A percentile compares a stretch with the other conserved stretches of the same genome.
phyloP scores from a whole-genome alignment of 2,888 invertebrate genomes.

The Matsumyia berberina region DNA sequence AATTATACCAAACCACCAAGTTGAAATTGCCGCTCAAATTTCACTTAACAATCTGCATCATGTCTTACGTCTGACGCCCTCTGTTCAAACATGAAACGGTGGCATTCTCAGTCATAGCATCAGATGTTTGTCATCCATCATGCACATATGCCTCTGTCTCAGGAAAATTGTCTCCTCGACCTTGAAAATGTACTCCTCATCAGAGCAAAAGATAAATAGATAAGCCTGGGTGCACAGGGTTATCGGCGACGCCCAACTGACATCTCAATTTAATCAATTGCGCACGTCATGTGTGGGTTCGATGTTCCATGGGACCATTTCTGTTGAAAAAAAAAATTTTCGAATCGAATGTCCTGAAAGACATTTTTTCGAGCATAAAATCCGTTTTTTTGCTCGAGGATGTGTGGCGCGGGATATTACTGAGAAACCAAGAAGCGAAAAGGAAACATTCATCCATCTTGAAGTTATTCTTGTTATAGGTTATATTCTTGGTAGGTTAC shows the following conservation, averaged over 20 bases:
- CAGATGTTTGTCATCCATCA: conserved; percentile 25
- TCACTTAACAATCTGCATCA: conserved; percentile 23
- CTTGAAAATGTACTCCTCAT: background rate
- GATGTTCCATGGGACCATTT: background rate
- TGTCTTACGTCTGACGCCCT: background rate
- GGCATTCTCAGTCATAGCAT: background rate
- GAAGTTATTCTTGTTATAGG: conserved; percentile 3
- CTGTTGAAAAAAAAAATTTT: background rate
- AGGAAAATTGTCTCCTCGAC: background rate
- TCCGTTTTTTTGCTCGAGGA: background rate
- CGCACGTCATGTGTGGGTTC: conserved; percentile 4
- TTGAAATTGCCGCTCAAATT: conserved; percentile 9
- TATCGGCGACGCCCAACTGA: background rate
- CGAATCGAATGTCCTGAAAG: conserved; percentile 10
- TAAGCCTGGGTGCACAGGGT: background rate
- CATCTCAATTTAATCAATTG: conserved; percentile 29
- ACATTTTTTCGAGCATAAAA: conserved; percentile 7
- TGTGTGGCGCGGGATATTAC: background rate
- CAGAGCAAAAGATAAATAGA: background rate
- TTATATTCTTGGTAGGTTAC: background rate
- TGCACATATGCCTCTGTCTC: conserved; percentile 7
- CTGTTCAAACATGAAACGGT: background rate
- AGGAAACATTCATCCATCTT: conserved; percentile 13
- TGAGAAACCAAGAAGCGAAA: background rate
- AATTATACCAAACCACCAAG: background rate